These are phyloP conservation scores for Drosophila sordidula DNA, from an alignment of 2,888 invertebrate genomes.

Conservation along the genomic window DNA sequence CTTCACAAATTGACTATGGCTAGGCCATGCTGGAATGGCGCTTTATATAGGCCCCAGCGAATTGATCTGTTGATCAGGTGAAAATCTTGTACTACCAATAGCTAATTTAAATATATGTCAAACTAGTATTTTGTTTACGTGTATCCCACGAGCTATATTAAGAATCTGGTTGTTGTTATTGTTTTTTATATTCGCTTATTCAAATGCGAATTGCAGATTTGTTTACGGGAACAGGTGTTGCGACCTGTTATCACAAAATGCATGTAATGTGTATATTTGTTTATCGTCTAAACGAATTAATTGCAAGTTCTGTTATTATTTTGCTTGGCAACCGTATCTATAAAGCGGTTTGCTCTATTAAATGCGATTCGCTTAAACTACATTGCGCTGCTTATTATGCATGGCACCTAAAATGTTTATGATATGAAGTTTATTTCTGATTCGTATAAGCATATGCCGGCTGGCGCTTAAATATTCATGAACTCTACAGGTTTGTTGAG, in stretches of 20 bases:
- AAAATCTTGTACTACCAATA: constrained; percentile 73
- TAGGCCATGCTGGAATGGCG: constrained; percentile 32
- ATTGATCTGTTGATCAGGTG: constrained; percentile 48
- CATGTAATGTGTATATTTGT: constrained; percentile 28
- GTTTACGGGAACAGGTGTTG: constrained; percentile 66
- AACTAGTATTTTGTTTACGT: constrained; percentile 83
- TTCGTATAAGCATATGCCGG: constrained; percentile 37
- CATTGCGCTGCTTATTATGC: constrained; percentile 30
- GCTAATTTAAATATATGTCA: constrained; percentile 80
- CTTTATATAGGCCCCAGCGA: constrained; percentile 70
- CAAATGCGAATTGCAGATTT: constrained; percentile 56
- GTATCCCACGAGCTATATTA: constrained; percentile 59
- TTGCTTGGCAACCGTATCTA: constrained; percentile 11
- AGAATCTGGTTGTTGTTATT: constrained; percentile 38
- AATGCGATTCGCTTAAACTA: constrained; percentile 14
- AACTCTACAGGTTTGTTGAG: constrained; percentile 40
- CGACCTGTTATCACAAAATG: constrained; percentile 31
- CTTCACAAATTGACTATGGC: constrained; percentile 59
- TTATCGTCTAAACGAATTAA: constrained; percentile 13
- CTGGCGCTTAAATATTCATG: constrained; percentile 44
- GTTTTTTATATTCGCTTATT: constrained; percentile 48
- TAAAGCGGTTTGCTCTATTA: constrained; percentile 31
- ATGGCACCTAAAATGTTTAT: constrained; percentile 26
- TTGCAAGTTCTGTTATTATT: constrained; percentile 8
- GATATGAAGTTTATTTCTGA: constrained; percentile 23